phyloP scores from a whole-genome alignment of 2,888 invertebrate species.

The Troilus luridus region DNA sequence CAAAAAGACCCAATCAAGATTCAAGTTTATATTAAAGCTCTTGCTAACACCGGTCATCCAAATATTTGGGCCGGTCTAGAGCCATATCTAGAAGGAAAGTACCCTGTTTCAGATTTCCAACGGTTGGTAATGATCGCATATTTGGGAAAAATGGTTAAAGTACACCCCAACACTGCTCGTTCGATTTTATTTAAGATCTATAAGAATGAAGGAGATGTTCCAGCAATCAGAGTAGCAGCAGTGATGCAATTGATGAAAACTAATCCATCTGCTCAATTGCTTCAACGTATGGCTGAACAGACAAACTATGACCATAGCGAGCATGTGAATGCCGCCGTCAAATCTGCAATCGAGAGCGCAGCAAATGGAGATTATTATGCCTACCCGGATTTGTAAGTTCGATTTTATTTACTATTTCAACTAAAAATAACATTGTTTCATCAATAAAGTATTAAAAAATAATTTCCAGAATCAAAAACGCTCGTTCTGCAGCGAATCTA shows the following conservation, averaged over 20 bases:
- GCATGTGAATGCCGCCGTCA: slow-evolving; percentile 78
- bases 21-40: slow-evolving; percentile 76
- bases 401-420: background rate
- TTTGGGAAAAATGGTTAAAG: slow-evolving; percentile 72
- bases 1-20: slow-evolving; percentile 73
- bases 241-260: slow-evolving; percentile 75
- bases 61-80: slow-evolving; percentile 75
- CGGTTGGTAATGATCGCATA: slow-evolving; percentile 76
- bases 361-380: slow-evolving; percentile 43
- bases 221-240: slow-evolving; percentile 78
- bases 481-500: slow-evolving; percentile 71
- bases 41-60: slow-evolving; percentile 78
- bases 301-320: slow-evolving; percentile 77
- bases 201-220: slow-evolving; percentile 76
- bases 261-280: slow-evolving; percentile 76
- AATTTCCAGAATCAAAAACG: slow-evolving; percentile 70
- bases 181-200: slow-evolving; percentile 77
- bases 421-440: no score
- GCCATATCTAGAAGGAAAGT: slow-evolving; percentile 78
- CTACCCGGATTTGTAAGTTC: slow-evolving; percentile 72
- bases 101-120: slow-evolving; percentile 71
- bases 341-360: slow-evolving; percentile 71
- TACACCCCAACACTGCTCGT: slow-evolving; percentile 73
- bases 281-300: slow-evolving; percentile 80
- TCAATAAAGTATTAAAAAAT: background rate